Base-by-base conservation (phyloP, 2,888 invertebrate genomes). In the Pterostichus madidus region DNA sequence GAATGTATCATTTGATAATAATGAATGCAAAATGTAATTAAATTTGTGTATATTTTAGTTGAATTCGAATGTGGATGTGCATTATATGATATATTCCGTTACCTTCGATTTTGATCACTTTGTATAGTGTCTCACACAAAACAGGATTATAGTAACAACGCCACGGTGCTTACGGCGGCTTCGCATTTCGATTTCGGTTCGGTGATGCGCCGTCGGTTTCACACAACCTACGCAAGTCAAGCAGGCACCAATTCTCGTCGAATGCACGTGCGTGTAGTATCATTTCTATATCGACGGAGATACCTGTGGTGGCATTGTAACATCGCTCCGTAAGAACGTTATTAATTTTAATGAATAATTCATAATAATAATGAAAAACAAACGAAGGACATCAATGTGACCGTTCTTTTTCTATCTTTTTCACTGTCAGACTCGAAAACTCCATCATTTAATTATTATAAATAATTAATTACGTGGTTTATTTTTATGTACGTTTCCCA, bases 301-400 rank as follows among this genome's bases (percentile, higher is more conserved):
- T 78, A 46, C 61, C 78, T 78, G 56, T 78, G 59, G 78, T 59
- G 78, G 78, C 78, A 78, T 59, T 46, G 35, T 35, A 39, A 78
- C 78, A 78, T 78, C 78, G 61, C 78, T 78, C 78, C 78, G 78
- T 61, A 78, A 78, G 61, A 61, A 78, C 78, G 78, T 78, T 78
- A 78, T 78, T 78, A 32, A 78, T 78, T 80, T 80, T 68, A 49
- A 80, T 49, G 24, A 83, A 52, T 73, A 82, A 84, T 71, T 84
- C 82, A 84, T 71, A 80, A 81, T 56, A 83, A 75, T 75, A 49
- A n/a, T 39, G 24, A 39, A 78, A 59, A 84, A 84, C 80, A 85
- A 87, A 86, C 86, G 75, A 88, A 86, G 88, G 88, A 89, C 88
- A 88, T 88, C 88, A 88, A 86, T 87, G 86, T 86, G 87, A 88